Percentiles rank a stretch among this genome's conserved stretches.
phyloP scores from a whole-genome alignment of 1,140 invertebrate genomes.

The Tetragnatha versicolor region DNA sequence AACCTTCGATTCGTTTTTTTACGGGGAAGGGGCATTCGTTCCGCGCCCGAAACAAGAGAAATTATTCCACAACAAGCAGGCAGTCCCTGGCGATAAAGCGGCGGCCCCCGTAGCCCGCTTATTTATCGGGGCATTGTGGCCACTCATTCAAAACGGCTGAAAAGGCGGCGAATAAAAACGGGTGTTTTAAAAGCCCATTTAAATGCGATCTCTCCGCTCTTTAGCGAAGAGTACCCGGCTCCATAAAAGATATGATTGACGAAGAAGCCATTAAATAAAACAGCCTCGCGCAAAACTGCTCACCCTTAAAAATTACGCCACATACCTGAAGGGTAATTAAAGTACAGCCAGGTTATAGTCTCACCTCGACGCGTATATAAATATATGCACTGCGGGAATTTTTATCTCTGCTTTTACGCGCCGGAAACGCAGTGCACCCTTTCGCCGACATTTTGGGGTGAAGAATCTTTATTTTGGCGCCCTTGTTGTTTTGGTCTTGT shows the following conservation, averaged over 20 bases:
- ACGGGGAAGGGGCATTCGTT: not conserved
- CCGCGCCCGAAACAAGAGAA: slow-evolving; percentile 29
- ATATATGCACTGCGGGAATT: too few relatives aligned
- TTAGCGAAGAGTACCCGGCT: not conserved
- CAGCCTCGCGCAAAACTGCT: slow-evolving; percentile 30
- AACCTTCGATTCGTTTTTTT: too few relatives aligned
- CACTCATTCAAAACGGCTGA: slow-evolving; percentile 32
- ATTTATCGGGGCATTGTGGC: slow-evolving; percentile 26
- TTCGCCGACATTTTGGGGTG: not conserved
- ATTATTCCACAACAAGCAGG: slow-evolving; percentile 21
- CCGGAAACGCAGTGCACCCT: not conserved
- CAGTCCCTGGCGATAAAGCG: slow-evolving; percentile 1
- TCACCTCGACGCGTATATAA: not conserved
- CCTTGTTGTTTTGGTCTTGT: not conserved
- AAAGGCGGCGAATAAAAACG: slow-evolving; percentile 40
- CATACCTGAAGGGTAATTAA: slow-evolving; percentile 46
- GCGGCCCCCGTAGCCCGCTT: not conserved
- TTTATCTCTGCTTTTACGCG: slow-evolving; percentile 30
- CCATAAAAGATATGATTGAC: slow-evolving; percentile 53
- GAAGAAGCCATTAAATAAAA: slow-evolving; percentile 53
- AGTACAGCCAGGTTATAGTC: slow-evolving; percentile 37
- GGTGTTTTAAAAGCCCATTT: slow-evolving; percentile 46
- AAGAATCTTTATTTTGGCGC: not conserved
- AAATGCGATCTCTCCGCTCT: slow-evolving; percentile 35
- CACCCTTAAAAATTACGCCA: slow-evolving; percentile 44